phyloP scores from a whole-genome alignment of 2,113 vertebrate species.

The Istiophorus platypterus region DNA sequence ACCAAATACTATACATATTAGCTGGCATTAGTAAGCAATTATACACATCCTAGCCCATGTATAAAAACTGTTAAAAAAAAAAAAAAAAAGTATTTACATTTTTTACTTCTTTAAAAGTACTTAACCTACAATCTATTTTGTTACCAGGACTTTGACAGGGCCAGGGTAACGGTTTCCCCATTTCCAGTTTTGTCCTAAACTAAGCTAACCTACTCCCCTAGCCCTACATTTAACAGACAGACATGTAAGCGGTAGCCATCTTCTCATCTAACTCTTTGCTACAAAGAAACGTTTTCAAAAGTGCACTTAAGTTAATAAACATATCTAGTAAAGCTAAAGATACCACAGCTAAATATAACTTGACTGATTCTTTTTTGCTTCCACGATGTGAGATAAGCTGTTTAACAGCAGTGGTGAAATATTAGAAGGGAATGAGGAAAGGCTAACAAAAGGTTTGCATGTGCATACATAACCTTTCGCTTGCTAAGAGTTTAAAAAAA shows the following conservation, averaged over 20 bases:
- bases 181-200: not conserved
- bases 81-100: not conserved
- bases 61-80: not conserved
- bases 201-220: not conserved
- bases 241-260: not conserved
- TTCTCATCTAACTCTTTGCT: not conserved
- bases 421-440: conserved; percentile 11
- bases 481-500: not conserved
- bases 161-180: not conserved
- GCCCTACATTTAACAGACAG: not conserved
- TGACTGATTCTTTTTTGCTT: not conserved
- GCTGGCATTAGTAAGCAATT: not conserved
- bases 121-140: not conserved
- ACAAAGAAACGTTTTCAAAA: not conserved
- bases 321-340: not conserved
- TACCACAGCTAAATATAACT: not conserved
- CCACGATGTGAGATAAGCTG: not conserved
- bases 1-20: conserved; percentile 23
- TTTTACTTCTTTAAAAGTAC: not conserved
- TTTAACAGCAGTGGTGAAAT: not conserved
- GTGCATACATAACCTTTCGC: not conserved
- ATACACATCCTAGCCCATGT: not conserved
- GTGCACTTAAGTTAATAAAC: not conserved
- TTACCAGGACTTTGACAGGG: not conserved
- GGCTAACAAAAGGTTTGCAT: not conserved